A percentile compares a stretch with the other conserved stretches of the same genome.
Evolutionary conservation across 2,888 invertebrate genomes (phyloP).

Genomic region (Macropis europaea): DNA sequence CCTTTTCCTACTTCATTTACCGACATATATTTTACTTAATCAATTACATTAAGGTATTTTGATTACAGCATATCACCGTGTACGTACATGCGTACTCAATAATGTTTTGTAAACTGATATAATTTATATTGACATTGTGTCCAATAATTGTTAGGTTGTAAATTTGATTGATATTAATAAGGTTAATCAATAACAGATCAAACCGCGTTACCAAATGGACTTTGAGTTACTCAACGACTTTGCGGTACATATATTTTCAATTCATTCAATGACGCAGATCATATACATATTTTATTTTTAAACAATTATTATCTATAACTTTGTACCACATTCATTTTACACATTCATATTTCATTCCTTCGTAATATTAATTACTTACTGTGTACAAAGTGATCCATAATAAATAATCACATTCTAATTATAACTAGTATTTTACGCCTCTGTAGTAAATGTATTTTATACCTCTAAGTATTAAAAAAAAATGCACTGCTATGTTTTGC

Average conservation of each 20-base stretch:
- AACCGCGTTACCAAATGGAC: constrained; percentile 29
- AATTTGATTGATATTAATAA: constrained; percentile 50
- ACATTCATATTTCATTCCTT: too few relatives aligned
- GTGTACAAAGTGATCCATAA: neutral
- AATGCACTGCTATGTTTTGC: neutral
- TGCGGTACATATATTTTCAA: constrained; percentile 7
- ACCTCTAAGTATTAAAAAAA: neutral
- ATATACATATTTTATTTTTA: neutral
- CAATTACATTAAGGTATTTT: too few relatives aligned
- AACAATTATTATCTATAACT: neutral
- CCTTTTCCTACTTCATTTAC: too few relatives aligned
- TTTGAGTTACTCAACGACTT: constrained; percentile 36
- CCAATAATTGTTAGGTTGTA: constrained; percentile 37
- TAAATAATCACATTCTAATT: neutral
- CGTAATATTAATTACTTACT: too few relatives aligned
- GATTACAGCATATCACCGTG: too few relatives aligned
- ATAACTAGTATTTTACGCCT: neutral
- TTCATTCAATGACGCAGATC: constrained; percentile 3
- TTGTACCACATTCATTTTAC: too few relatives aligned
- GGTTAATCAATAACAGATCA: constrained; percentile 40
- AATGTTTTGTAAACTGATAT: constrained; percentile 20
- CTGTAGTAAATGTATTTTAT: neutral
- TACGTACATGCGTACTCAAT: constrained; percentile 13
- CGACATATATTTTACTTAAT: too few relatives aligned
- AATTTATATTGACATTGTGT: constrained; percentile 19